These are phyloP conservation scores for Epizoanthus illoricatus DNA, from an alignment of 92 coral and sea anemone species.

Conservation along the genomic window DNA sequence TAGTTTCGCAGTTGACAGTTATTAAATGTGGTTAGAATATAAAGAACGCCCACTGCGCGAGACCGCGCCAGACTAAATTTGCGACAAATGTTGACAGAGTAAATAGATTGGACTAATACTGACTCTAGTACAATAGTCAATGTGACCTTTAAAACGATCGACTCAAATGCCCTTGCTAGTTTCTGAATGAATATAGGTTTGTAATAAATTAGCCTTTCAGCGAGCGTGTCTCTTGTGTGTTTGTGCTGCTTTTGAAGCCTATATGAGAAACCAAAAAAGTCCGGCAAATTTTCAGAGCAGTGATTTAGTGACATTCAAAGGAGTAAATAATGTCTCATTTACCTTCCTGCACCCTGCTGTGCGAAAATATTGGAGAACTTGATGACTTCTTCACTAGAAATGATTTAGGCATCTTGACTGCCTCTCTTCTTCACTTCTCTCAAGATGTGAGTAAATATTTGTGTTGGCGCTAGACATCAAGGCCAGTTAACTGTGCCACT, in stretches of 20 bases:
- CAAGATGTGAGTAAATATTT: conserved; percentile 73
- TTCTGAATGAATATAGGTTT: neutral
- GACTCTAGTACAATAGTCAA: neutral
- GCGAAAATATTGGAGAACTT: conserved; percentile 22
- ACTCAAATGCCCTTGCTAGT: neutral
- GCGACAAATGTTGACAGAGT: conserved; percentile 35
- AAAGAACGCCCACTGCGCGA: conserved; percentile 14
- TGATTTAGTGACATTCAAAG: conserved; percentile 43
- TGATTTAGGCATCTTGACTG: conserved; percentile 74
- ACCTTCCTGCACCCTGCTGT: conserved; percentile 65
- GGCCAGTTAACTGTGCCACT: conserved; percentile 67
- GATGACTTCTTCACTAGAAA: conserved; percentile 82
- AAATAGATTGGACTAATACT: conserved; percentile 30
- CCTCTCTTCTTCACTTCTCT: conserved; percentile 43
- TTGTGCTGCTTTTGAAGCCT: conserved; percentile 14
- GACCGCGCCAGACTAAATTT: neutral
- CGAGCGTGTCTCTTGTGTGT: neutral
- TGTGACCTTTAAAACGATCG: neutral
- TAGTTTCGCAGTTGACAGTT: neutral
- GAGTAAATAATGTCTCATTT: neutral
- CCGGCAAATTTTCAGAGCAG: conserved; percentile 26
- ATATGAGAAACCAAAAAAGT: neutral
- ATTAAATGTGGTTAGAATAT: neutral
- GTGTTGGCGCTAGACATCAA: conserved; percentile 68
- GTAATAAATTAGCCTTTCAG: conserved; percentile 27